phyloP scores from a whole-genome alignment of 2,113 vertebrate species.

The Hucho hucho region DNA sequence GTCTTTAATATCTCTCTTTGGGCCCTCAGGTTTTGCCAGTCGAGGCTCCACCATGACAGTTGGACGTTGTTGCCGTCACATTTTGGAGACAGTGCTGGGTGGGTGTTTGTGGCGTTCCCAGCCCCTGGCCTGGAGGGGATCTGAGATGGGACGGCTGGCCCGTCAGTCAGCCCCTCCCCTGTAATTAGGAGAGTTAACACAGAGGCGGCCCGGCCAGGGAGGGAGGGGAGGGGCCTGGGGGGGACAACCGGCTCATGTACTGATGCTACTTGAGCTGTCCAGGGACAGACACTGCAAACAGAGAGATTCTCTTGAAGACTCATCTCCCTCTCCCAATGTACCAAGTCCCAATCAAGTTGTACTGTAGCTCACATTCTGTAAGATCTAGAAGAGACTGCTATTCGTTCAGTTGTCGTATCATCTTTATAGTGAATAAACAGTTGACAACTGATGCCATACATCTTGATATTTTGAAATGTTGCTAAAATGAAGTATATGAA shows the following conservation, averaged over 20 bases:
- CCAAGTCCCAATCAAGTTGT: no score
- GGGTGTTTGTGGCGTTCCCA: conserved; percentile 68
- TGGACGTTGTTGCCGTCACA: conserved; percentile 70
- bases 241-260: conserved; percentile 70
- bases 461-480: no score
- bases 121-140: conserved; percentile 70
- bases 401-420: not conserved
- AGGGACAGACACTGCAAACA: conserved; percentile 49
- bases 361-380: no score
- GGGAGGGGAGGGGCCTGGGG: conserved; percentile 27
- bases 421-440: not conserved
- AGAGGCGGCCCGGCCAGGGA: conserved; percentile 73
- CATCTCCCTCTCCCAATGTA: no score
- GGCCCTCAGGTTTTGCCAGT: conserved; percentile 68
- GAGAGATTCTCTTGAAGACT: conserved; percentile 25
- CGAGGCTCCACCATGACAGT: conserved; percentile 73
- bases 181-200: conserved; percentile 99
- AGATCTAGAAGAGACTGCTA: no score
- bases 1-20: conserved; percentile 80
- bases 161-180: conserved; percentile 90
- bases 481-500: no score
- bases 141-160: conserved; percentile 73
- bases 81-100: conserved; percentile 70
- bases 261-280: conserved; percentile 80
- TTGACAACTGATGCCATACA: no score